Evolutionary conservation across 2,797 vertebrate genomes (phyloP).

Genomic region (Hypotaenidia philippensis): DNA sequence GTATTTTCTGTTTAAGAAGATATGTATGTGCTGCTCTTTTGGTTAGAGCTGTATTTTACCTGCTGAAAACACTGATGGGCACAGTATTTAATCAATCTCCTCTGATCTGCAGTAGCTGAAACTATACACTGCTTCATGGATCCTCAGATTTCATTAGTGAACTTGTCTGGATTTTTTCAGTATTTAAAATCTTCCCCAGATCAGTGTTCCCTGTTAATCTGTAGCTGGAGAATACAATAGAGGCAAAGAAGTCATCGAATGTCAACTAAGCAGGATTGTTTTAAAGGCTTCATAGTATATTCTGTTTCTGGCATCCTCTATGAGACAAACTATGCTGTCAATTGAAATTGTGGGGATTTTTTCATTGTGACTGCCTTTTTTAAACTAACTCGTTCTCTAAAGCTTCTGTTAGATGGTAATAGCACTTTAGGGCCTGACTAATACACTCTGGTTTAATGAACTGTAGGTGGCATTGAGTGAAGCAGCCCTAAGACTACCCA

Average conservation of each 20-base stretch:
- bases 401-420: not conserved
- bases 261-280: not conserved
- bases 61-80: not conserved
- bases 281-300: not conserved
- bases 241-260: not conserved
- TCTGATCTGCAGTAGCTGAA: not conserved
- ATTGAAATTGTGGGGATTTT: not conserved
- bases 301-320: not conserved
- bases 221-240: not conserved
- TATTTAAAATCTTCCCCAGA: not conserved
- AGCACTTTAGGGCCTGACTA: not conserved
- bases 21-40: not conserved
- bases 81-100: not conserved
- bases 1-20: not conserved
- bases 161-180: not conserved
- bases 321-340: not conserved
- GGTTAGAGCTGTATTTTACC: not conserved
- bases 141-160: not conserved
- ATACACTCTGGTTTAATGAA: not conserved
- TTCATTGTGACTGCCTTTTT: not conserved
- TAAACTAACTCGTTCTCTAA: not conserved
- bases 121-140: not conserved
- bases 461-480: not conserved
- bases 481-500: not conserved
- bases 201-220: not conserved